These are phyloP conservation scores for Cactoblastis cactorum DNA, from an alignment of 2,888 invertebrate species.

Conservation along the genomic window DNA sequence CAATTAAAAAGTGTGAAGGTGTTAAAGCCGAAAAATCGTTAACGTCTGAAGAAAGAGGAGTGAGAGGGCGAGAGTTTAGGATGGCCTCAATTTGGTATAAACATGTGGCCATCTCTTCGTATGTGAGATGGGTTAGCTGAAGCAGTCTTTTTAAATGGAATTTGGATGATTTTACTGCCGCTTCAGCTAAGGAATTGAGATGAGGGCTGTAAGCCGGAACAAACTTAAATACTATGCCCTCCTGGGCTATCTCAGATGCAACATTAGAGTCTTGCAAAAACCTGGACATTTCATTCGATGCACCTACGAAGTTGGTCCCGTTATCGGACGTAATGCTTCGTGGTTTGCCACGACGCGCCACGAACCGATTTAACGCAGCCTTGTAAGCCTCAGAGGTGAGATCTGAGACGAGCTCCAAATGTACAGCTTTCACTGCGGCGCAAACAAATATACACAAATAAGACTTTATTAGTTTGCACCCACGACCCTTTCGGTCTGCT, in stretches of 20 bases:
- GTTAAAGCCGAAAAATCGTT: constrained; percentile 28
- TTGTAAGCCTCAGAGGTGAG: constrained; percentile 12
- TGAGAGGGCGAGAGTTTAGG: constrained; percentile 31
- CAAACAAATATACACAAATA: background rate
- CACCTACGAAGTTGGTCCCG: constrained; percentile 12
- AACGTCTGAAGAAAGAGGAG: constrained; percentile 26
- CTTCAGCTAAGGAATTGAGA: constrained; percentile 19
- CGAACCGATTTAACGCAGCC: constrained; percentile 16
- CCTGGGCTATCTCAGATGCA: background rate
- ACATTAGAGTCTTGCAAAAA: constrained; percentile 1
- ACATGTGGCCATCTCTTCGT: constrained; percentile 16
- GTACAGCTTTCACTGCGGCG: constrained; percentile 13
- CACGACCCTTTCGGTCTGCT: too few relatives aligned
- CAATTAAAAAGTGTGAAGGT: constrained; percentile 36
- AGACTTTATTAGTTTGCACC: background rate
- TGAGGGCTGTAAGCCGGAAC: too few relatives aligned
- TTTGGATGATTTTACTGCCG: constrained; percentile 17
- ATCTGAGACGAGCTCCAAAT: constrained; percentile 18
- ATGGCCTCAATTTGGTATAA: constrained; percentile 25
- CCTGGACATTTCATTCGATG: constrained; percentile 12
- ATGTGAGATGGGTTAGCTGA: constrained; percentile 16
- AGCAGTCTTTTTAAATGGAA: constrained; percentile 13
- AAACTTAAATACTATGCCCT: too few relatives aligned
- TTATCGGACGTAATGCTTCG: constrained; percentile 15
- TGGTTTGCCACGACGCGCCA: constrained; percentile 14